Percentiles rank a stretch among this genome's conserved stretches.
Conservation (phyloP, 2,797 vertebrate species). For the Sebastes nivosus region DNA sequence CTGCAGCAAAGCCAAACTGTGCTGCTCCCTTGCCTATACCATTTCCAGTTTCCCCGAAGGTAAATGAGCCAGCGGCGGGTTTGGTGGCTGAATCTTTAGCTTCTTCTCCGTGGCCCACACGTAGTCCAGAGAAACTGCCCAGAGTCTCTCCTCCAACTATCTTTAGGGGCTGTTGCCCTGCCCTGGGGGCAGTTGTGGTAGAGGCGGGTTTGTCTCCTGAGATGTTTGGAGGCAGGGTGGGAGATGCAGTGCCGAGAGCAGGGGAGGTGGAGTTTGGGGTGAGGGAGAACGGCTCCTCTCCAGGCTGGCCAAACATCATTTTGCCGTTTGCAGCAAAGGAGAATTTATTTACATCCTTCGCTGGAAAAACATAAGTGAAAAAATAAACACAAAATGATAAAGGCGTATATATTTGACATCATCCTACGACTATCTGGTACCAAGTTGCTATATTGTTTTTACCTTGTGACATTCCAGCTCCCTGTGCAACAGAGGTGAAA, state of each 20-base stretch:
- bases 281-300: slow-evolving; percentile 80
- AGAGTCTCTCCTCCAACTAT: slow-evolving; percentile 89
- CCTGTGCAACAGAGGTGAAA: slow-evolving; percentile 68
- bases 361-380: slow-evolving; percentile 31
- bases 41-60: slow-evolving; percentile 71
- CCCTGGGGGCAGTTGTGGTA: slow-evolving; percentile 60
- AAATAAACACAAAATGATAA: not conserved
- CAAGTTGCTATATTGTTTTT: slow-evolving; percentile 19
- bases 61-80: slow-evolving; percentile 48
- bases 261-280: slow-evolving; percentile 69
- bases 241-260: slow-evolving; percentile 41
- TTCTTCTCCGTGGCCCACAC: slow-evolving; percentile 90
- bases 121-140: slow-evolving; percentile 91
- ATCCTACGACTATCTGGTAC: not conserved
- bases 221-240: slow-evolving; percentile 52
- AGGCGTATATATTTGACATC: not conserved
- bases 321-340: slow-evolving; percentile 77
- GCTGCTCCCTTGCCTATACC: slow-evolving; percentile 57
- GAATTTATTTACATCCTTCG: slow-evolving; percentile 82
- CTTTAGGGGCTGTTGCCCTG: slow-evolving; percentile 77
- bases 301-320: slow-evolving; percentile 69
- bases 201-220: slow-evolving; percentile 67
- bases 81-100: slow-evolving; percentile 72
- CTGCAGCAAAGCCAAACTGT: slow-evolving; percentile 75
- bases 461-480: slow-evolving; percentile 70